Conservation (phyloP, 2,888 invertebrate species). For the Halictus ligatus region DNA sequence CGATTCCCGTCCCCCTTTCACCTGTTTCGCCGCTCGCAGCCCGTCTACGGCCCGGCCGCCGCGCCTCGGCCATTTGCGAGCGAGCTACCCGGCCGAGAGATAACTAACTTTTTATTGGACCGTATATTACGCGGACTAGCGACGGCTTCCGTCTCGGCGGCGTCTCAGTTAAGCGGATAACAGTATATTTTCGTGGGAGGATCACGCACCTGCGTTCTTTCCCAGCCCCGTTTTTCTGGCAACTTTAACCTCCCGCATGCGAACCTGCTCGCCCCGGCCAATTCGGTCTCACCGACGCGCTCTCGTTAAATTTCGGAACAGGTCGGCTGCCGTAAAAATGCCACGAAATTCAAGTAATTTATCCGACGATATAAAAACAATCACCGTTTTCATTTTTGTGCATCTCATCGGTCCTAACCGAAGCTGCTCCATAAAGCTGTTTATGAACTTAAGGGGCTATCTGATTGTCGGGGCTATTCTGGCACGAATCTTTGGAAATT, state of each 20-base stretch:
- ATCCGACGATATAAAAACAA: not conserved
- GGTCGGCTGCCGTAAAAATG: not conserved
- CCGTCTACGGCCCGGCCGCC: not conserved
- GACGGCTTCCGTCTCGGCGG: constrained; percentile 82
- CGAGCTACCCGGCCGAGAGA: constrained; percentile 27
- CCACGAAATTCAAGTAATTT: not conserved
- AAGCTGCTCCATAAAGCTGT: too few relatives aligned
- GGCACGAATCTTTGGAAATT: too few relatives aligned
- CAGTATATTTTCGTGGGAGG: constrained; percentile 79
- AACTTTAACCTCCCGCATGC: constrained; percentile 42
- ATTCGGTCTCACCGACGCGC: not conserved
- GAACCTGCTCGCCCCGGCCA: constrained; percentile 9
- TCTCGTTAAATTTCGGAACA: not conserved
- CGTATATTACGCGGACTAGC: constrained; percentile 79
- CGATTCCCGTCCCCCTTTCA: constrained; percentile 21
- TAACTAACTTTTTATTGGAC: constrained; percentile 83
- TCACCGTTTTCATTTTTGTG: not conserved
- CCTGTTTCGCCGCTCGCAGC: not conserved
- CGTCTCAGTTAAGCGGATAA: constrained; percentile 82
- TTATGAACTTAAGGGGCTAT: too few relatives aligned
- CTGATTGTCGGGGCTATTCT: too few relatives aligned
- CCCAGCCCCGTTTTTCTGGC: constrained; percentile 30
- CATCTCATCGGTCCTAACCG: not conserved
- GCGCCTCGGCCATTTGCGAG: not conserved
- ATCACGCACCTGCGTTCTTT: constrained; percentile 75